These are phyloP conservation scores for Stratiolaelaps scimitus DNA, from an alignment of 1,140 invertebrate genomes.

Conservation along the genomic window DNA sequence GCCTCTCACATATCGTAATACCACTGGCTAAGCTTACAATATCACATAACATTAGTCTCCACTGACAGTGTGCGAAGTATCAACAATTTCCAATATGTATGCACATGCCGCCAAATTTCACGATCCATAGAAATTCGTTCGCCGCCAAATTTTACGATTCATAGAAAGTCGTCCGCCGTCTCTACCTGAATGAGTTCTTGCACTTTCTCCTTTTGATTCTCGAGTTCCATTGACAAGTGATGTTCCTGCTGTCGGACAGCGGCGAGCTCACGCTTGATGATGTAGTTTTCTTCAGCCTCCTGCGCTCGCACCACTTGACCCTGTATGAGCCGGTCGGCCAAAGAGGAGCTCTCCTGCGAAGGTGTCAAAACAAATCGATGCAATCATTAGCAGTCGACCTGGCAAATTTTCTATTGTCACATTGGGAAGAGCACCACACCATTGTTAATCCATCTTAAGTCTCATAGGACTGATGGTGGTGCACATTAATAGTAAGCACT, in stretches of 20 bases:
- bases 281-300: slow-evolving; percentile 50
- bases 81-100: too few relatives aligned
- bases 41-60: too few relatives aligned
- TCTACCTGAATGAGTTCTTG: slow-evolving; percentile 44
- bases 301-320: slow-evolving; percentile 92
- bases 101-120: too few relatives aligned
- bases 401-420: too few relatives aligned
- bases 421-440: too few relatives aligned
- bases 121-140: too few relatives aligned
- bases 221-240: slow-evolving; percentile 60
- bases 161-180: not conserved
- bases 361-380: not conserved
- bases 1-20: too few relatives aligned
- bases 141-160: slow-evolving; percentile 28
- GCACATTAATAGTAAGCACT: not conserved
- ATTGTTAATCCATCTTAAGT: too few relatives aligned
- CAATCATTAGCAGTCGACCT: not conserved
- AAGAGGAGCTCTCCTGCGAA: slow-evolving; percentile 45
- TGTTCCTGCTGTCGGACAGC: slow-evolving; percentile 58
- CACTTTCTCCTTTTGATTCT: slow-evolving; percentile 44
- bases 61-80: too few relatives aligned
- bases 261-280: slow-evolving; percentile 55
- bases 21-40: too few relatives aligned
- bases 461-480: too few relatives aligned
- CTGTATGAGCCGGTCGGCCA: slow-evolving; percentile 80